Evolutionary conservation across 2,113 vertebrate genomes (phyloP).

Genomic region (Leucoraja erinaceus): DNA sequence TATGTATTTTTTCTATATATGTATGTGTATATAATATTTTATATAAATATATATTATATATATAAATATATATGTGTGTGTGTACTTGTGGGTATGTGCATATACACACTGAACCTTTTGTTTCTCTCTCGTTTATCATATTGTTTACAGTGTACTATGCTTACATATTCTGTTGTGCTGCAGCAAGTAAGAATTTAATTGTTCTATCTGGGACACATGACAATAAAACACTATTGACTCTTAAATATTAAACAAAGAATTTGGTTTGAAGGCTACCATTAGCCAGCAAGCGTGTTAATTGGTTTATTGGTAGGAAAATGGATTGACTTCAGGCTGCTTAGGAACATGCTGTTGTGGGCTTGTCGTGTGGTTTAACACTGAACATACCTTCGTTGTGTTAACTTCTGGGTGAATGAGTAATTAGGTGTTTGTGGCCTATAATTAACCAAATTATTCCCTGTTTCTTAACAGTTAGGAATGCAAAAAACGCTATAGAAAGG

Average conservation of each 20-base stretch:
- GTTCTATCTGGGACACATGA: too few species aligned
- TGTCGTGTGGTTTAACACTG: not conserved
- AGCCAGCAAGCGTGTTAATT: not conserved
- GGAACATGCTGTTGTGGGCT: constrained; percentile 25
- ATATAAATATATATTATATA: too few species aligned
- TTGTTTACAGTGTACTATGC: too few species aligned
- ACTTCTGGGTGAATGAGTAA: constrained; percentile 24
- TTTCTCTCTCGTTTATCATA: too few species aligned
- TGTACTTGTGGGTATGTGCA: too few species aligned
- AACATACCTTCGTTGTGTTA: not conserved
- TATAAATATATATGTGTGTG: too few species aligned
- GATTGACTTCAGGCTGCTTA: not conserved
- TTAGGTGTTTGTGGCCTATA: constrained; percentile 11
- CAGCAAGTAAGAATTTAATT: too few species aligned
- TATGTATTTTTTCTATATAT: too few species aligned
- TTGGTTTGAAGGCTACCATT: not conserved
- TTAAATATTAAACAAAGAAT: not conserved
- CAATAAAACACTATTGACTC: too few species aligned
- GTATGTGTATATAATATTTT: too few species aligned
- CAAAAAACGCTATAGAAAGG: not conserved
- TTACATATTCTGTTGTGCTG: too few species aligned
- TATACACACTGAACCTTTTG: too few species aligned
- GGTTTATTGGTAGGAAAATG: not conserved
- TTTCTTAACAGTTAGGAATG: not conserved
- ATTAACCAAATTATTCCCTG: constrained; percentile 20